phyloP scores from a whole-genome alignment of 2,797 vertebrate genomes.

The Zalophus californianus region DNA sequence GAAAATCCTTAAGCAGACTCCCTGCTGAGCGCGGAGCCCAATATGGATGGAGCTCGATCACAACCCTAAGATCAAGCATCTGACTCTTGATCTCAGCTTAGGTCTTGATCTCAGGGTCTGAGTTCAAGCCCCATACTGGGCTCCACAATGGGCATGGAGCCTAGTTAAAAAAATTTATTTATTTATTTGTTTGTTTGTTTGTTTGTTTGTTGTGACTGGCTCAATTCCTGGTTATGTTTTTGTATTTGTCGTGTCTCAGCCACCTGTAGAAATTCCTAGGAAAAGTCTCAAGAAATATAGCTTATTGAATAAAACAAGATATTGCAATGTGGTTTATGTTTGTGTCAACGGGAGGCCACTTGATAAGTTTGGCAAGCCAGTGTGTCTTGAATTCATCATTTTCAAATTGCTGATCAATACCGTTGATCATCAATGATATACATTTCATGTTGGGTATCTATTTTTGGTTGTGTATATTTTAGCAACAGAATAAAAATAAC shows the following conservation, averaged over 20 bases:
- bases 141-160: background rate
- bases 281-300: background rate
- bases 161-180: background rate
- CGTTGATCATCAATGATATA: background rate
- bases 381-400: background rate
- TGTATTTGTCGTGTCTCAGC: background rate
- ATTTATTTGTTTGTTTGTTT: background rate
- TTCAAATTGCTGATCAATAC: background rate
- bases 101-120: background rate
- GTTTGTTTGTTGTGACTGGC: background rate
- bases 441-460: background rate
- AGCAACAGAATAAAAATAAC: slow-evolving; percentile 14
- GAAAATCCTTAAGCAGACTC: background rate
- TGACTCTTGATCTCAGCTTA: background rate
- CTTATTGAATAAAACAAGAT: background rate
- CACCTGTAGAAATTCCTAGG: slow-evolving; percentile 51
- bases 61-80: background rate
- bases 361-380: background rate
- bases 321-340: background rate
- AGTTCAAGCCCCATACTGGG: background rate
- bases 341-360: background rate
- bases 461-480: slow-evolving; percentile 23
- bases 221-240: slow-evolving; percentile 35
- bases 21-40: background rate
- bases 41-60: background rate